These are phyloP conservation scores for Nannobrachium achirus DNA, from an alignment of 2,113 vertebrate species.

Conservation along the genomic window DNA sequence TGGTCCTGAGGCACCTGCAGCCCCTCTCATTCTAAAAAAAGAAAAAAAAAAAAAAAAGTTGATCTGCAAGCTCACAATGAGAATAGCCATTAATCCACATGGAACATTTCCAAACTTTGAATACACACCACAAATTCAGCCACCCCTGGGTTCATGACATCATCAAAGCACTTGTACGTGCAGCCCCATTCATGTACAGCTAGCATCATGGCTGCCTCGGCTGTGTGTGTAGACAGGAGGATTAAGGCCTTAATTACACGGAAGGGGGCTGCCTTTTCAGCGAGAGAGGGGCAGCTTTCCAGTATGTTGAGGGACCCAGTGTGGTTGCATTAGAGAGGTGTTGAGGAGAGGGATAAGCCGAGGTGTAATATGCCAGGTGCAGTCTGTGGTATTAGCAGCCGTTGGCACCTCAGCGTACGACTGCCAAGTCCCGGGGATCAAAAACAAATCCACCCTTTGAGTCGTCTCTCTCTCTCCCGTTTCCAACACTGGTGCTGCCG, in stretches of 20 bases:
- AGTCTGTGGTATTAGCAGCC: neutral
- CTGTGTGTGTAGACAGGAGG: constrained; percentile 2
- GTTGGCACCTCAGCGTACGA: neutral
- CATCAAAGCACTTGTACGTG: neutral
- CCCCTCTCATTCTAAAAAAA: too few species aligned
- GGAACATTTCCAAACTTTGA: too few species aligned
- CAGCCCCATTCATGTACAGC: neutral
- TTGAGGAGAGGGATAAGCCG: constrained; percentile 19
- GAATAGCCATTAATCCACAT: too few species aligned
- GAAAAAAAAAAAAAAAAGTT: too few species aligned
- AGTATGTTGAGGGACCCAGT: too few species aligned
- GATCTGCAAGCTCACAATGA: too few species aligned
- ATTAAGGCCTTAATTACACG: neutral
- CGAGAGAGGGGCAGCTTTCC: neutral
- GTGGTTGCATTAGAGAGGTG: neutral
- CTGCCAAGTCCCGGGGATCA: constrained; percentile 21
- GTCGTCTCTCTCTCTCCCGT: constrained; percentile 3
- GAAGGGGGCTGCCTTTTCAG: neutral
- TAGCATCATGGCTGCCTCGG: neutral
- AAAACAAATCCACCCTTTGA: constrained; percentile 14
- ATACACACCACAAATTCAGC: too few species aligned
- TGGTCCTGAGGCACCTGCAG: too few species aligned
- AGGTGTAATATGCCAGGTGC: neutral
- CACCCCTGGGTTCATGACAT: too few species aligned
- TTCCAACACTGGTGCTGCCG: neutral